phyloP scores from a whole-genome alignment of 2,797 vertebrate species.

The Takifugu ocellatus region DNA sequence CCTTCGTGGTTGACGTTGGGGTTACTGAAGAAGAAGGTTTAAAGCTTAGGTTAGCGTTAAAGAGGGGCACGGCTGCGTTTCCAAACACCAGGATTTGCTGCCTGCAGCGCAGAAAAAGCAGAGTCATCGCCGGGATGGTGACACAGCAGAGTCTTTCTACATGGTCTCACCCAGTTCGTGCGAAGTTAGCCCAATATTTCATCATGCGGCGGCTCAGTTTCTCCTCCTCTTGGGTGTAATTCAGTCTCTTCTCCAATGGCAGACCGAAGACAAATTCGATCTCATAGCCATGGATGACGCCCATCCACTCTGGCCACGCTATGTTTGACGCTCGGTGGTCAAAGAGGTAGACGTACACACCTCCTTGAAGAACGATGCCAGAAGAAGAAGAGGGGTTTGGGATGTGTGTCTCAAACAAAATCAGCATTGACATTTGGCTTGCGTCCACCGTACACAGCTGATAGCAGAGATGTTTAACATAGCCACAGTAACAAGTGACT shows the following conservation, averaged over 20 bases:
- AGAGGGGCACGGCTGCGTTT: not conserved
- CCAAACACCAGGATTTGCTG: too few species aligned
- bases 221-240: constrained; percentile 87
- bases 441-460: too few species aligned
- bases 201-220: constrained; percentile 86
- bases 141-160: not conserved
- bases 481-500: too few species aligned
- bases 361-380: constrained; percentile 44
- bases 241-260: constrained; percentile 83
- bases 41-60: not conserved
- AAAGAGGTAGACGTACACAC: constrained; percentile 85
- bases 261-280: constrained; percentile 93
- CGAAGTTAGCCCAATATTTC: constrained; percentile 94
- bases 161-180: constrained; percentile 84
- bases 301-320: constrained; percentile 93
- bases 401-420: too few species aligned
- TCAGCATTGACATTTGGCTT: too few species aligned
- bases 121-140: too few species aligned
- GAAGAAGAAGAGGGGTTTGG: not conserved
- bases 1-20: constrained; percentile 79
- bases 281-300: constrained; percentile 94
- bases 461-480: too few species aligned
- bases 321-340: constrained; percentile 90
- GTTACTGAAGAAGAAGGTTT: constrained; percentile 66
- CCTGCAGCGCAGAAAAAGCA: too few species aligned